Percentiles rank a stretch among this genome's conserved stretches.
Conservation (phyloP, 2,113 vertebrate genomes). For the Sarotherodon lohbergeri region DNA sequence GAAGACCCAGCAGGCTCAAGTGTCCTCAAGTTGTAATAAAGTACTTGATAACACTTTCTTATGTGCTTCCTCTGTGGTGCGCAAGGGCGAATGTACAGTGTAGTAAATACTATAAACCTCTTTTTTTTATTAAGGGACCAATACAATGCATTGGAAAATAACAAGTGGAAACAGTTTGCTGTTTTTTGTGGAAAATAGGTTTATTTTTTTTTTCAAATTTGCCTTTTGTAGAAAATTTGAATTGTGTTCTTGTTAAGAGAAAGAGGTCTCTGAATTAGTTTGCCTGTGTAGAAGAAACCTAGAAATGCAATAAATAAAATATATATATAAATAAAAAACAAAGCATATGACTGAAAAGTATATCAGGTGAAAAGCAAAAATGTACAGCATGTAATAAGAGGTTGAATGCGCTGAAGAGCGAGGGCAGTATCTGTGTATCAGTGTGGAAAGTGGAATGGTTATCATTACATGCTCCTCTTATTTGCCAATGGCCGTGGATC, state of each 20-base stretch:
- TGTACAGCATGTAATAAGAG: background rate
- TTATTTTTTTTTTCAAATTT: background rate
- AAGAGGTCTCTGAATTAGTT: background rate
- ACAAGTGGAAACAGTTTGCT: background rate
- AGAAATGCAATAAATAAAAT: background rate
- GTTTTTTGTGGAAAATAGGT: background rate
- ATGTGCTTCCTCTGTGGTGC: background rate
- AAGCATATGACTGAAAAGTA: background rate
- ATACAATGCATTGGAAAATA: background rate
- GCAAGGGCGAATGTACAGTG: background rate
- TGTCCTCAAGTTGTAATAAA: slow-evolving; percentile 42
- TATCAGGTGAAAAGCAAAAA: background rate
- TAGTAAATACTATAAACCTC: background rate
- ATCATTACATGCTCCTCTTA: slow-evolving; percentile 29
- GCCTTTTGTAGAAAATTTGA: background rate
- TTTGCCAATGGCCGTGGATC: slow-evolving; percentile 23
- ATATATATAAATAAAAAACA: background rate
- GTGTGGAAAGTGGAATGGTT: slow-evolving; percentile 2
- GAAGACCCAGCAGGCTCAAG: slow-evolving; percentile 41
- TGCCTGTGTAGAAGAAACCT: background rate
- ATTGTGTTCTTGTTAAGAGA: background rate
- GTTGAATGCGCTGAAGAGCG: background rate
- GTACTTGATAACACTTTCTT: slow-evolving; percentile 7
- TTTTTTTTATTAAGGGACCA: background rate
- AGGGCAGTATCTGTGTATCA: slow-evolving; percentile 3